Percentiles rank a stretch among this genome's conserved stretches.
Evolutionary conservation across 2,113 vertebrate genomes (phyloP).

Genomic region (Ochotona princeps): DNA sequence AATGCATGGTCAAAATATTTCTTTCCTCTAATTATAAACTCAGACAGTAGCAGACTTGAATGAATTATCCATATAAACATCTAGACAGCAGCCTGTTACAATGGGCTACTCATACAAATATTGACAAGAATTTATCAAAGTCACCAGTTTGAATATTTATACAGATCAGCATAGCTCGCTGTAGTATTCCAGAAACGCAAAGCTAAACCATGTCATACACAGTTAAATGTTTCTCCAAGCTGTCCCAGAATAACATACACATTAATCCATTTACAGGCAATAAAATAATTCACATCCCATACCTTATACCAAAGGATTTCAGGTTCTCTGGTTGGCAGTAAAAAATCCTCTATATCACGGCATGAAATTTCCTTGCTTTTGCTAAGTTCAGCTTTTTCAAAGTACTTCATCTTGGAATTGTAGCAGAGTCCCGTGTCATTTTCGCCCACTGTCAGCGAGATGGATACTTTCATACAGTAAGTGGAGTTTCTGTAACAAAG

Average conservation of each 20-base stretch:
- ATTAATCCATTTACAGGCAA: conserved; percentile 52
- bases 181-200: background rate
- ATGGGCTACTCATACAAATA: background rate
- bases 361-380: conserved; percentile 98
- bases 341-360: conserved; percentile 95
- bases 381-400: conserved; percentile 98
- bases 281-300: conserved; percentile 74
- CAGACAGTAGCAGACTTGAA: background rate
- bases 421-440: conserved; percentile 98
- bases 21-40: background rate
- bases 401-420: conserved; percentile 99
- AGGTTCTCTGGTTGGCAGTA: conserved; percentile 92
- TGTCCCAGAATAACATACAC: background rate
- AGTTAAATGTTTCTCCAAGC: conserved; percentile 44
- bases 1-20: background rate
- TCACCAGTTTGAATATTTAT: background rate
- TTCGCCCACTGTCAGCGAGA: conserved; percentile 96
- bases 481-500: conserved; percentile 95
- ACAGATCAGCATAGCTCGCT: background rate
- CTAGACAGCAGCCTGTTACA: background rate
- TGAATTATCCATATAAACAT: background rate
- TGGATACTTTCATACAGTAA: conserved; percentile 99
- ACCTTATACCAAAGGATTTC: conserved; percentile 99
- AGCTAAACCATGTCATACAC: background rate
- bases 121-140: conserved; percentile 41